phyloP scores from a whole-genome alignment of 2,797 vertebrate genomes.

The Girardinus metallicus region DNA sequence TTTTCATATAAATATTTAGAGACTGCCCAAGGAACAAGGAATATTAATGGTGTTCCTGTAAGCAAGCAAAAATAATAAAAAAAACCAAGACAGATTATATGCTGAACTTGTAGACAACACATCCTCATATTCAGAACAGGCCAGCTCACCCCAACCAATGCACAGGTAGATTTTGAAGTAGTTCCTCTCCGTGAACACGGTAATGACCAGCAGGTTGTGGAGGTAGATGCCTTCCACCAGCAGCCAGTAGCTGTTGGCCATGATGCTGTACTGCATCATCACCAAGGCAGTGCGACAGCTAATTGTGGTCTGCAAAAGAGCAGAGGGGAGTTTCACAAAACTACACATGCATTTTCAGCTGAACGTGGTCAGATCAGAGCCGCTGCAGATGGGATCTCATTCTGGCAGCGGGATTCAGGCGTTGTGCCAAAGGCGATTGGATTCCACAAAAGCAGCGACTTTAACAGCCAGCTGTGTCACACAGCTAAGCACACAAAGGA shows the following conservation, averaged over 20 bases:
- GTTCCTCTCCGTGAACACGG: conserved; percentile 88
- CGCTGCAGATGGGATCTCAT: conserved; percentile 37
- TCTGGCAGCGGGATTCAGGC: not conserved
- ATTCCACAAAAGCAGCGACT: conserved; percentile 8
- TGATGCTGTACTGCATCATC: conserved; percentile 94
- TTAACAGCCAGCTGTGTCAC: not conserved
- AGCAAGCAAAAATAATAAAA: not conserved
- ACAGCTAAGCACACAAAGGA: not conserved
- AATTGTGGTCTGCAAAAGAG: conserved; percentile 79
- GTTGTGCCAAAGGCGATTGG: not conserved
- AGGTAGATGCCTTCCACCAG: conserved; percentile 95
- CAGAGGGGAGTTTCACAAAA: not conserved
- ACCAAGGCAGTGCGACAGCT: conserved; percentile 89
- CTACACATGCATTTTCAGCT: not conserved
- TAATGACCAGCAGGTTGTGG: conserved; percentile 89
- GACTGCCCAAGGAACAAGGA: conserved; percentile 89
- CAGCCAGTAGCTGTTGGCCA: conserved; percentile 97
- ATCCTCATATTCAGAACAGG: conserved; percentile 4
- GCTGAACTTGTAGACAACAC: not conserved
- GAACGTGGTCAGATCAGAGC: not conserved
- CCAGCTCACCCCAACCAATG: conserved; percentile 93
- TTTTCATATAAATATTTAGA: conserved; percentile 93
- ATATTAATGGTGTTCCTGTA: conserved; percentile 90
- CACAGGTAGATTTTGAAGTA: conserved; percentile 91
- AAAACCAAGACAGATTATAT: not conserved